Conservation (phyloP, 2,797 vertebrate genomes). For the Synaphobranchus kaupii region DNA sequence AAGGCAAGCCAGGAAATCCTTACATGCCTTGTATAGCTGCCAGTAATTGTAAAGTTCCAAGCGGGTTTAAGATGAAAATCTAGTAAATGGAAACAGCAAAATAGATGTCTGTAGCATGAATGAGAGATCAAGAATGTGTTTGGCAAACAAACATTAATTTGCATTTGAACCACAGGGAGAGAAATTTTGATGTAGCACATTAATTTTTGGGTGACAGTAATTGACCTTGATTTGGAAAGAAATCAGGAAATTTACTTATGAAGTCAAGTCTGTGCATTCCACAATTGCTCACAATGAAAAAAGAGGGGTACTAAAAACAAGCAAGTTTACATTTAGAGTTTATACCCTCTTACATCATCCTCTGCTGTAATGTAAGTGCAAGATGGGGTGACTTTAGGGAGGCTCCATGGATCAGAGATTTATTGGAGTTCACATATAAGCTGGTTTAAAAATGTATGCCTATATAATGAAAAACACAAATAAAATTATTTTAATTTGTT, state of each 20-base stretch:
- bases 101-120: not conserved
- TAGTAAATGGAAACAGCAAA: not conserved
- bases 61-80: not conserved
- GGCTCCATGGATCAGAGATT: conserved; percentile 2
- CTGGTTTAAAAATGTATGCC: not conserved
- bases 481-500: not conserved
- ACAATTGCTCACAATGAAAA: not conserved
- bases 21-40: not conserved
- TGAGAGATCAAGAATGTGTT: not conserved
- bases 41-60: not conserved
- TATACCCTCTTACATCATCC: conserved; percentile 35
- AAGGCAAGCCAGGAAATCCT: not conserved
- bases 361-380: conserved; percentile 32
- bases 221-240: not conserved
- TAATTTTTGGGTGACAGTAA: not conserved
- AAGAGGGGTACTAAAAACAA: conserved; percentile 9
- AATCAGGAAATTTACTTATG: not conserved
- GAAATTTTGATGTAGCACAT: not conserved
- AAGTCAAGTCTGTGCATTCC: not conserved
- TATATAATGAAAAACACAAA: not conserved
- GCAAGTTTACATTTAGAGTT: conserved; percentile 32
- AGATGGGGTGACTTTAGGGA: conserved; percentile 32
- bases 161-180: not conserved
- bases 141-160: not conserved
- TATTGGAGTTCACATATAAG: not conserved